Percentiles rank a stretch among this genome's conserved stretches.
These are phyloP conservation scores for Sphenodon punctatus DNA, from an alignment of 2,797 vertebrate genomes.

Conservation along the genomic window DNA sequence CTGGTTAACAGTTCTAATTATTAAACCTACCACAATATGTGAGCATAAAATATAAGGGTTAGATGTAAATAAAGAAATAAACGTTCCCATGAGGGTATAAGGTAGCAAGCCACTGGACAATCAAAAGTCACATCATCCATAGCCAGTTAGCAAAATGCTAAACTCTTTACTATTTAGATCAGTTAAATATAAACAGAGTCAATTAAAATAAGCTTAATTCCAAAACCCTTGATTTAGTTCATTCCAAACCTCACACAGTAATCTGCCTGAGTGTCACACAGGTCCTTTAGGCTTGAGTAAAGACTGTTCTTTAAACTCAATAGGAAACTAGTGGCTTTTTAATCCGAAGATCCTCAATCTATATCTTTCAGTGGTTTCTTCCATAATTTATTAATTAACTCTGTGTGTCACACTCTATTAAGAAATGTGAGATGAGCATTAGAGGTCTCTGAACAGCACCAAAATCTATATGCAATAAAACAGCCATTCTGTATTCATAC, in stretches of 20 bases:
- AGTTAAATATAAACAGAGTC: too few relatives aligned
- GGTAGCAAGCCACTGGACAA: too few relatives aligned
- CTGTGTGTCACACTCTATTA: not conserved
- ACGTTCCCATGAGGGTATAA: too few relatives aligned
- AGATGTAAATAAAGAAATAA: too few relatives aligned
- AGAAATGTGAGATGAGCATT: not conserved
- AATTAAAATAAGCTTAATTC: conserved; percentile 8
- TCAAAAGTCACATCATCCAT: too few relatives aligned
- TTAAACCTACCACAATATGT: not conserved
- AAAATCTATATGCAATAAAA: not conserved
- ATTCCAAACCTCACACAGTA: not conserved
- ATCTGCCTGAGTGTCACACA: not conserved
- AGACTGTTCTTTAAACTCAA: conserved; percentile 16
- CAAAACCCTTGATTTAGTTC: conserved; percentile 17
- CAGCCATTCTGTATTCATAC: not conserved
- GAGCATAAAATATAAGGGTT: not conserved
- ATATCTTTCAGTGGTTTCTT: conserved; percentile 2
- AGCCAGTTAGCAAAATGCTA: too few relatives aligned
- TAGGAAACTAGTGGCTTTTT: not conserved
- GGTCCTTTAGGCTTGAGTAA: not conserved
- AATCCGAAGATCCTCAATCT: conserved; percentile 10
- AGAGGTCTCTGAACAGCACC: not conserved
- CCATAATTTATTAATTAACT: conserved; percentile 17
- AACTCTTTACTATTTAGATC: too few relatives aligned
- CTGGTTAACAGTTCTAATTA: not conserved